Conservation (phyloP, 2,113 vertebrate species). For the Stomatorhinus ivindoensis region DNA sequence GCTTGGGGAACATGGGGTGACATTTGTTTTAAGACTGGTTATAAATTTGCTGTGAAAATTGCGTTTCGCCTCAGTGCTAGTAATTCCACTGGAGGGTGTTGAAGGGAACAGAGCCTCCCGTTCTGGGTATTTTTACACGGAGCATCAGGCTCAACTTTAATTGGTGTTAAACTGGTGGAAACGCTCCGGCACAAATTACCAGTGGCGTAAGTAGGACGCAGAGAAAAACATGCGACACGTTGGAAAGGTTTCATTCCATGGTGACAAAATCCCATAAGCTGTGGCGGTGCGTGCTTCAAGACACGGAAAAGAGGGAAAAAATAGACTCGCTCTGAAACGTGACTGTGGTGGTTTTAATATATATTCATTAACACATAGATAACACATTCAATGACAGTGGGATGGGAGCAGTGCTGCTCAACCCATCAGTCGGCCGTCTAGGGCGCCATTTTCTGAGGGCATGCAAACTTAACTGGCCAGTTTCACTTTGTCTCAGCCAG, state of each 20-base stretch:
- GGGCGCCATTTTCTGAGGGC: background rate
- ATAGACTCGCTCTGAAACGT: background rate
- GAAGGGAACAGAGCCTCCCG: background rate
- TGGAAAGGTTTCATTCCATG: background rate
- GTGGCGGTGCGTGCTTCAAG: background rate
- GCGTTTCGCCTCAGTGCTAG: background rate
- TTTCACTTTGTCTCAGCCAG: background rate
- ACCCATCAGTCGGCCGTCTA: background rate
- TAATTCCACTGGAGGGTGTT: background rate
- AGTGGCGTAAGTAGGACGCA: background rate
- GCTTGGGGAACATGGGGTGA: background rate
- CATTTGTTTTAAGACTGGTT: background rate
- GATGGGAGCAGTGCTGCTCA: background rate
- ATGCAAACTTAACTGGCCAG: background rate
- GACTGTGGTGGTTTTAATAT: background rate
- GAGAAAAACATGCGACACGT: background rate
- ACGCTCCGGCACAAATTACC: background rate
- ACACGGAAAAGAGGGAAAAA: background rate
- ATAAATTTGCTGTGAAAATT: background rate
- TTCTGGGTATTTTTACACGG: background rate
- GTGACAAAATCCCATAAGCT: background rate
- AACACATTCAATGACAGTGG: background rate
- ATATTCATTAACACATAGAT: background rate
- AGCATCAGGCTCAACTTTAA: background rate
- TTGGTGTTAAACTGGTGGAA: slow-evolving; percentile 7